Evolutionary conservation across 2,113 vertebrate species (phyloP), one percentile per base, ranked within the genome.

Genomic region (Elanus axillaris): DNA sequence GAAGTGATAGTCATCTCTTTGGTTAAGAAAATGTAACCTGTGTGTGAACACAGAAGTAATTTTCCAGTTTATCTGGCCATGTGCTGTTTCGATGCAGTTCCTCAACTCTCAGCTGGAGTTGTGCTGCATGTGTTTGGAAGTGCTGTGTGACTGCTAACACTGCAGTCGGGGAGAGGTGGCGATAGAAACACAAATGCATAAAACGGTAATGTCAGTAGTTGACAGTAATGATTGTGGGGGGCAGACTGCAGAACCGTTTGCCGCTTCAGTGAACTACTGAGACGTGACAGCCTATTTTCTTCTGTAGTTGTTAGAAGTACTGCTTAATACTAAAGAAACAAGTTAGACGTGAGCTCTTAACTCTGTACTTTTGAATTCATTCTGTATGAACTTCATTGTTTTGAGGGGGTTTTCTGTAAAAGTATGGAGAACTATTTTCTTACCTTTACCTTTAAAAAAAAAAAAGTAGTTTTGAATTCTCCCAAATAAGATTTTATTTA

Each of bases 201-300:
- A 36, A 75, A 11, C 12, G 14, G 27, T 63, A 22, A 25, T 52
- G 22, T 64, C 45, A 47, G 0, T n/a, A 42, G 19, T 42, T 83
- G 43, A 23, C 20, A n/a, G 0, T n/a, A 29, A 3, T 11, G 32
- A n/a, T 20, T 13, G 8, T 9, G 15, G 13, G 6, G 6, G 42
- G 2, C 5, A 13, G 5, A 34, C 50, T 86, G 42, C 34, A 66
- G 75, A 76, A 25, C 29, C 7, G 1, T 40, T 71, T 21, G 56
- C 27, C 52, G 8, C 16, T 64, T 50, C 53, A 32, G 31, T 36
- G 43, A 47, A 36, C 68, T 74, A 23, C 40, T 74, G 50, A 50
- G 50, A 18, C 3, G 7, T 20, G 29, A 52, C 36, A 78, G 17
- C 26, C 17, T 56, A 4, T 62, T 67, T 62, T 84, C 34, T 83